Conservation (phyloP, 2,113 vertebrate genomes). For the Pithys albifrons region DNA sequence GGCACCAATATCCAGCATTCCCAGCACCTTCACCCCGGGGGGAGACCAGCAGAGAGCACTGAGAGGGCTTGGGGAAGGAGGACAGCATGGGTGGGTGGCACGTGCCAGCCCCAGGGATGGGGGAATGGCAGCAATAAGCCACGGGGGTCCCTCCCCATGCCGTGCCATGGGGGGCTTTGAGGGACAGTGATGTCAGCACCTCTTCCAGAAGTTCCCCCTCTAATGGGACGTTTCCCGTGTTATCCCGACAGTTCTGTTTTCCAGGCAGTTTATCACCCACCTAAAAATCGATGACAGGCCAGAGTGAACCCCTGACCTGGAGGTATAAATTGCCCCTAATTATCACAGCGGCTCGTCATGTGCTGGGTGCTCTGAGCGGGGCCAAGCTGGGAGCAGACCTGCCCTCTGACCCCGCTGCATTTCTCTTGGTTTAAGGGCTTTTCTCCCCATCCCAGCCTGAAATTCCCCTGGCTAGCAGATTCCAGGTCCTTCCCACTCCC, state of each 20-base stretch:
- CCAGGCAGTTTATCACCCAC: conserved; percentile 61
- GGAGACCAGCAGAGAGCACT: background rate
- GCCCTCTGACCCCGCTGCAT: conserved; percentile 37
- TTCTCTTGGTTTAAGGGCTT: conserved; percentile 54
- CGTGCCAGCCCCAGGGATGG: background rate
- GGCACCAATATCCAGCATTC: fast-evolving
- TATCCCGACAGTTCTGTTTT: conserved; percentile 25
- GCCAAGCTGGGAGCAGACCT: background rate
- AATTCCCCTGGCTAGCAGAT: background rate
- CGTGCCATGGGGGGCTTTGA: fast-evolving
- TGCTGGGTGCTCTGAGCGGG: background rate
- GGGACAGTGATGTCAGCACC: fast-evolving
- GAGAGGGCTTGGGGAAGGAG: background rate
- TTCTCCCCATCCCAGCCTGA: background rate
- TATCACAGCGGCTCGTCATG: conserved; percentile 29
- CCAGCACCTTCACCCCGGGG: background rate
- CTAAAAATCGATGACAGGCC: conserved; percentile 67
- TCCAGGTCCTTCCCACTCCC: fast-evolving
- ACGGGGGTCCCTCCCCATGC: background rate
- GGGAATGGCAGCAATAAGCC: background rate
- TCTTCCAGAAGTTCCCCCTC: background rate
- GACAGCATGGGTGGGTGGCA: background rate
- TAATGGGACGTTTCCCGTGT: conserved; percentile 41
- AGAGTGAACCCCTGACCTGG: conserved; percentile 48
- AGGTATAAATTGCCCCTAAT: conserved; percentile 69